These are phyloP conservation scores for Ashinkailepas kermadecensis DNA, from an alignment of 2,888 invertebrate species.

Conservation along the genomic window DNA sequence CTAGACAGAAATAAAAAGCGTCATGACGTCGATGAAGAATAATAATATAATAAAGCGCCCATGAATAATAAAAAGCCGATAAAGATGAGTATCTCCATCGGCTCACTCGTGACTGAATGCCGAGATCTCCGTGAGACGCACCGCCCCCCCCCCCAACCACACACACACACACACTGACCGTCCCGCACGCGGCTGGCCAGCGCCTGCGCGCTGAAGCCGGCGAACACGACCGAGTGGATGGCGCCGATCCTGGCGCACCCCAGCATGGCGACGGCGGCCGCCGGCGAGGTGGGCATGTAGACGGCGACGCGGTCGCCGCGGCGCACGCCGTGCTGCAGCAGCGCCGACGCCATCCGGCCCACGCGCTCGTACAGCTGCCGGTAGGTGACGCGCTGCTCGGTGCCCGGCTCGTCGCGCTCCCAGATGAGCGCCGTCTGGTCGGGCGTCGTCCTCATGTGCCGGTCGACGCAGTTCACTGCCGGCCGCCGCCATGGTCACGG, in stretches of 20 bases:
- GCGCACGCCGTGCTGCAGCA: conserved; percentile 41
- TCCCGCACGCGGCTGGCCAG: conserved; percentile 38
- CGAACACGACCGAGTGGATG: conserved; percentile 48
- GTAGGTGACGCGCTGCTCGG: conserved; percentile 37
- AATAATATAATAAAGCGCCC: too few relatives aligned
- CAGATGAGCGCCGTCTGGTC: conserved; percentile 44
- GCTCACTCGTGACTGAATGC: too few relatives aligned
- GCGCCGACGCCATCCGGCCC: conserved; percentile 41
- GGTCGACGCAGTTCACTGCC: conserved; percentile 43
- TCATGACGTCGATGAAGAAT: too few relatives aligned
- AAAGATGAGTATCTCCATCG: too few relatives aligned
- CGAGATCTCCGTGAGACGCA: neutral
- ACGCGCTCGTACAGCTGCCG: conserved; percentile 41
- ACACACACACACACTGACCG: conserved; percentile 28
- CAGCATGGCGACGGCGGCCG: conserved; percentile 46
- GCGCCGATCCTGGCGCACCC: conserved; percentile 49
- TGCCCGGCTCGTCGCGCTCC: conserved; percentile 46
- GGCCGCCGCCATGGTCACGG: neutral
- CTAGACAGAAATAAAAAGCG: too few relatives aligned
- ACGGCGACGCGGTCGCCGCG: conserved; percentile 47
- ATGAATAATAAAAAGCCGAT: too few relatives aligned
- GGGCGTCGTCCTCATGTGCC: conserved; percentile 41
- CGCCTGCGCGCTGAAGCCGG: conserved; percentile 48
- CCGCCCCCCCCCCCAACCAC: too few relatives aligned
- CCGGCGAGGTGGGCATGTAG: conserved; percentile 45